Evolutionary conservation across 2,888 invertebrate genomes (phyloP).

Genomic region (Drosophila formosana): DNA sequence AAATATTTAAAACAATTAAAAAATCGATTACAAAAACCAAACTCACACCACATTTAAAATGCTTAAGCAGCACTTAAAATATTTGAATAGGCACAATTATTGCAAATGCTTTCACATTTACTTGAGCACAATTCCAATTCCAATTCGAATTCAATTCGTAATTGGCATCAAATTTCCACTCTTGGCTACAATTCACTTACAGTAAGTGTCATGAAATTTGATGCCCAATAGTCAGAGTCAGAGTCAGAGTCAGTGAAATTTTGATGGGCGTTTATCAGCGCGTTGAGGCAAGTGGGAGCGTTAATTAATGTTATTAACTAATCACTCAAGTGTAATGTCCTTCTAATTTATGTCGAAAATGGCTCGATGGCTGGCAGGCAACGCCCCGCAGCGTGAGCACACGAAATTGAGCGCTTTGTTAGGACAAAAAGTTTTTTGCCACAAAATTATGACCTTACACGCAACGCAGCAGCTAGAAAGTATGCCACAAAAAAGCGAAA

Average conservation of each 20-base stretch:
- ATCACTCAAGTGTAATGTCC: constrained; percentile 55
- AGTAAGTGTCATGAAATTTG: constrained; percentile 34
- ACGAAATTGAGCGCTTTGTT: constrained; percentile 64
- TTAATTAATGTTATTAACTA: constrained; percentile 72
- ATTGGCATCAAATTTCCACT: constrained; percentile 6
- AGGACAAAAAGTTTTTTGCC: constrained; percentile 42
- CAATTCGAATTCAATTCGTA: constrained; percentile 2
- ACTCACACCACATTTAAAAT: background rate
- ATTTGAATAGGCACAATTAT: background rate
- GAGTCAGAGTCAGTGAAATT: background rate
- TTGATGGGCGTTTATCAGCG: constrained; percentile 21
- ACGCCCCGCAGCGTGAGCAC: constrained; percentile 15
- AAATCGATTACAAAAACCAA: no score
- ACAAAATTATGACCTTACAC: constrained; percentile 66
- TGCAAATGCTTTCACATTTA: background rate
- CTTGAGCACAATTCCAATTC: background rate
- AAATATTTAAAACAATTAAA: no score
- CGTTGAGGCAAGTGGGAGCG: constrained; percentile 20
- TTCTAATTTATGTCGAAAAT: constrained; percentile 57
- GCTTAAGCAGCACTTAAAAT: background rate
- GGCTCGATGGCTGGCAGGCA: constrained; percentile 8
- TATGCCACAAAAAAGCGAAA: constrained; percentile 6
- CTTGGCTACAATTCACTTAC: constrained; percentile 10
- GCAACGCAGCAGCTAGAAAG: constrained; percentile 45
- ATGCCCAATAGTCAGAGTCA: constrained; percentile 8